Evolutionary conservation across 1,140 invertebrate species (phyloP).

Genomic region (Amphibalanus amphitrite): DNA sequence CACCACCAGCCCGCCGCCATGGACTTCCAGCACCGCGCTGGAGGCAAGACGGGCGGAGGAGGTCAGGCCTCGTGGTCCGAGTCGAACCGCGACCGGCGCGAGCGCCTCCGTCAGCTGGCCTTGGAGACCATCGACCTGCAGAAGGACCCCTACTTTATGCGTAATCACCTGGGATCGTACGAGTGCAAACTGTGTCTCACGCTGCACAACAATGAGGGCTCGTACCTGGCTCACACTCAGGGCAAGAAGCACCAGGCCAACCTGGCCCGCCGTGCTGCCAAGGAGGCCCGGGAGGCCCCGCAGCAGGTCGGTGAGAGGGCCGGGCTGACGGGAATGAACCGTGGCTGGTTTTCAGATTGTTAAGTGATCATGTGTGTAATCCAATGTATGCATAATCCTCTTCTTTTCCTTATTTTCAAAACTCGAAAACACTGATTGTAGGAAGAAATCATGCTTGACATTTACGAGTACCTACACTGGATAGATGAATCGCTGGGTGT

Average conservation of each 20-base stretch:
- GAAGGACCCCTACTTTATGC: constrained; percentile 99
- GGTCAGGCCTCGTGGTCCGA: constrained; percentile 98
- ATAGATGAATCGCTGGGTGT: too few species aligned
- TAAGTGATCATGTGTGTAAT: too few species aligned
- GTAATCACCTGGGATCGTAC: constrained; percentile 96
- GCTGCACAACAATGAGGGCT: constrained; percentile 98
- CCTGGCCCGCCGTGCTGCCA: constrained; percentile 88
- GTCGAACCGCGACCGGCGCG: constrained; percentile 87
- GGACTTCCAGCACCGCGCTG: constrained; percentile 95
- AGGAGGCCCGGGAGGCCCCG: constrained; percentile 94
- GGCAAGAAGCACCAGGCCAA: constrained; percentile 99
- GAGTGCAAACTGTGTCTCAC: constrained; percentile 99
- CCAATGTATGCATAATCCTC: too few species aligned
- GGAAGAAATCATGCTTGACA: too few species aligned
- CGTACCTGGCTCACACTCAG: constrained; percentile 97
- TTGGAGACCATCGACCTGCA: constrained; percentile 97
- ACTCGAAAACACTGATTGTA: too few species aligned
- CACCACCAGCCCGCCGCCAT: constrained; percentile 30
- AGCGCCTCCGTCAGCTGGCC: constrained; percentile 85
- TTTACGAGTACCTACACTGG: too few species aligned
- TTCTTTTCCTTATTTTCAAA: too few species aligned
- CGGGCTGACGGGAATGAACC: too few species aligned
- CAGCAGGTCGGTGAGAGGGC: constrained; percentile 30
- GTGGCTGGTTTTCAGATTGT: too few species aligned
- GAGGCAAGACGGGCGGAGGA: constrained; percentile 95